Evolutionary conservation across 2,113 vertebrate species (phyloP), one percentile per base, ranked within the genome.

Genomic region (Balaeniceps rex): DNA sequence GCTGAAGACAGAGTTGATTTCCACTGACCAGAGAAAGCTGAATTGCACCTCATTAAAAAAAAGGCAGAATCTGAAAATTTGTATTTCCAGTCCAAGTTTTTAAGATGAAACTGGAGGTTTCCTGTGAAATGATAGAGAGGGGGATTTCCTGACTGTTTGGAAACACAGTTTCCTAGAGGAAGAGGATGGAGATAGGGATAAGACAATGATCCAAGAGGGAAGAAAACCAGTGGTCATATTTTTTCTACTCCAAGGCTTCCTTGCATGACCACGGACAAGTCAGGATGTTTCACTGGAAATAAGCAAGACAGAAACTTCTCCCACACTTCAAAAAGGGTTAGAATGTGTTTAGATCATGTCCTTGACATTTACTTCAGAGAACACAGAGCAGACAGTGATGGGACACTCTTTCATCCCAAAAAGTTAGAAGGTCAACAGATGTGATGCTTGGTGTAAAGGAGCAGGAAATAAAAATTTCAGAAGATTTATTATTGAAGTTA

Each of bases 101-200:
- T 63, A 57, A 63, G 42, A 76, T 51, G 14, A 90, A 93, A 57
- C 8, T 75, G 17, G 7, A 92, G 5, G 5, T 76, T 60, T 88
- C 31, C 11, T 36, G 28, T 14, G 7, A 58, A 70, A 58, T 58
- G 0, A 68, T 19, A 64, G 12, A 46, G 18, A 49, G 3, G 2
- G 2, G 0, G 1, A 36, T 19, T 64, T 70, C 1, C 29, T 21
- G 6, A 15, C 11, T 29, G 42, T 46, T 79, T 77, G 15, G 22
- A 77, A 69, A 82, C 36, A 65, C 16, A 28, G 2, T 71, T 58
- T 63, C 10, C 33, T 23, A 38, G 40, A 87, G 2, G 17, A 42
- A 29, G 24, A 90, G 16, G 26, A 28, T 69, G 19, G 16, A 95
- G 28, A 52, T 66, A 3, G 9, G 29, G 36, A 51, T 51, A 60